Base-by-base conservation (phyloP, 2,888 invertebrate genomes). In the Sipha maydis region DNA sequence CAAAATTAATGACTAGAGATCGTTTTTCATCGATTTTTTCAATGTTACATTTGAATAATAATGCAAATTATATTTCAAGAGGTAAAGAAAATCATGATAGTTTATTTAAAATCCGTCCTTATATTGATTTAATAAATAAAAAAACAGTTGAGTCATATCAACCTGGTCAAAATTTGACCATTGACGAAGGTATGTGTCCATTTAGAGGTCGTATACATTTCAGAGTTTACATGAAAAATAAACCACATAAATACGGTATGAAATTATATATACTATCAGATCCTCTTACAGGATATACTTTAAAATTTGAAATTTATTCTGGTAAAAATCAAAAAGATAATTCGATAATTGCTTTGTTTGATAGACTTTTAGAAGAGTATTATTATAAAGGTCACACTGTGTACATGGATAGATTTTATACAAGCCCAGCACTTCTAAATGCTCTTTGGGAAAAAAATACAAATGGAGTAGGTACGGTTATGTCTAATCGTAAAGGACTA, bases 1-100 rank as follows among this genome's bases (percentile, higher is more conserved):
- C 73, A 73, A 73, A 73, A 21, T 0, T 73, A 73, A 73, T 73
- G 73, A 34, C 73, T 73, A 73, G 73, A 73, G 73, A 73, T 5
- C 73, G 73, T 31, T 73, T 73, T 1, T 73, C 34, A 73, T 73
- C 31, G 5, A 73, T 73, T 19, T 73, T 34, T 73, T 73, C 1
- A 41, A 73, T 73, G 73, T 73, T 73, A 19, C 73, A 73, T 19
- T 73, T 73, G 21, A 73, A 73, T 34, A 71, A 31, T 31, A 71
- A 14, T 31, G 71, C 28, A 17, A 71, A 31, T 71, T 71, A 71
- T 71, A 71, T 73, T 34, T 7, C 73, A 73, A 73, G 31, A 73
- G 34, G 19, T 73, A 73, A 5, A 73, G 21, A 34, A 31, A 73
- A 73, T 73, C 7, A 34, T 34, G 73, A 73, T 5, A 31, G 34